Evolutionary conservation across 2,797 vertebrate genomes (phyloP).

Genomic region (Enteromius treurensis): DNA sequence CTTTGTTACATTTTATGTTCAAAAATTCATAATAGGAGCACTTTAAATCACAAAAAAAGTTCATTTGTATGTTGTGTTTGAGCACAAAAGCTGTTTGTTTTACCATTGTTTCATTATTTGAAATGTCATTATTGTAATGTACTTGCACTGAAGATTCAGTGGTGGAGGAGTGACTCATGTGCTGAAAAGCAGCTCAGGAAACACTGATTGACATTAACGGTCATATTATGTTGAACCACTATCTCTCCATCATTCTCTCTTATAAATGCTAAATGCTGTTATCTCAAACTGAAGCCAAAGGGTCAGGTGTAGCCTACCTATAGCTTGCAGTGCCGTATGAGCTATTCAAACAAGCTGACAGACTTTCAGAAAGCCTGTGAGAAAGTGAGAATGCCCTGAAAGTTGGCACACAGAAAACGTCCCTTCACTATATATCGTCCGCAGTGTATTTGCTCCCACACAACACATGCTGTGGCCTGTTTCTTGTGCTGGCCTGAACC

Average conservation of each 20-base stretch:
- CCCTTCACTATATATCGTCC: conserved; percentile 4
- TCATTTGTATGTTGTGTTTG: background rate
- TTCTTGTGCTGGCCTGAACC: conserved; percentile 37
- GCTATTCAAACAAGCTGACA: conserved; percentile 2
- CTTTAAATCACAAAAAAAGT: background rate
- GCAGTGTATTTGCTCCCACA: conserved; percentile 49
- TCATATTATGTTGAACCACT: background rate
- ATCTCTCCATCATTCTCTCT: background rate
- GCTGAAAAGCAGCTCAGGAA: background rate
- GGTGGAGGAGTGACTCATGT: background rate
- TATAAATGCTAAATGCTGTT: conserved; percentile 1
- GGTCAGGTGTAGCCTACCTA: background rate
- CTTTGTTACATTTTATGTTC: too few species aligned
- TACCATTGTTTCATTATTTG: background rate
- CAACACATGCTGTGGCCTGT: conserved; percentile 40
- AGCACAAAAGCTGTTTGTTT: background rate
- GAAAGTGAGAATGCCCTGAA: conserved; percentile 17
- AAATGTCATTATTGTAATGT: background rate
- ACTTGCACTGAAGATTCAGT: background rate
- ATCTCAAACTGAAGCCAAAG: conserved; percentile 20
- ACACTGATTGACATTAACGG: background rate
- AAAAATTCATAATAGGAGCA: too few species aligned
- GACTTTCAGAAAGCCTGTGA: conserved; percentile 14
- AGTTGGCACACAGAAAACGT: conserved; percentile 17
- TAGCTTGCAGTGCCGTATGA: background rate